These are phyloP conservation scores for Odobenus rosmarus DNA, from an alignment of 2,113 vertebrate species.

Conservation along the genomic window DNA sequence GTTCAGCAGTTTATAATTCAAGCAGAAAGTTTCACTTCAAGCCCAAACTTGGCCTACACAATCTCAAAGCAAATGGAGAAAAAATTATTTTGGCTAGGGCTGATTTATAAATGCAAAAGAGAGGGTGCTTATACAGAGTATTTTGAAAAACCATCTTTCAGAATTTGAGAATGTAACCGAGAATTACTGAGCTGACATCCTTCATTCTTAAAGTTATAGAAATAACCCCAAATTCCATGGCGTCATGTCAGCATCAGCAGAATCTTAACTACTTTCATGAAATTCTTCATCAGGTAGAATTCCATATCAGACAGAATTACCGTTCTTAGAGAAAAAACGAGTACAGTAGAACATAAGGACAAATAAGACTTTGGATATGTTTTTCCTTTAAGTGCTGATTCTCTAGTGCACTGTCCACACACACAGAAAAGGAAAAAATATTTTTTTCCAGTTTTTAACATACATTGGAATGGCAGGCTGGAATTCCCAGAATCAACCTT, in stretches of 20 bases:
- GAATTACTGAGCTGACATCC: constrained; percentile 53
- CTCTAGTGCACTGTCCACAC: neutral
- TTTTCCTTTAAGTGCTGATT: constrained; percentile 25
- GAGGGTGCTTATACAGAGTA: constrained; percentile 42
- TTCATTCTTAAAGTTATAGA: constrained; percentile 54
- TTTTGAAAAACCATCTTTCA: constrained; percentile 68
- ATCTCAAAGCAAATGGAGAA: constrained; percentile 42
- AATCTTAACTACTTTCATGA: neutral
- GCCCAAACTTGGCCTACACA: constrained; percentile 74
- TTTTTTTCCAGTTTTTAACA: neutral
- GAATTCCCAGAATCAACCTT: neutral
- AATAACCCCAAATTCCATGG: constrained; percentile 24
- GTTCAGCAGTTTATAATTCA: constrained; percentile 83
- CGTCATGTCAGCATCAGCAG: neutral
- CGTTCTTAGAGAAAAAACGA: neutral
- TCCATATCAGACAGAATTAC: constrained; percentile 29
- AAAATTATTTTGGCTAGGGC: constrained; percentile 27
- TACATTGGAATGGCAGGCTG: neutral
- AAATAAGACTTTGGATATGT: neutral
- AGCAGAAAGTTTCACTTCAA: constrained; percentile 71
- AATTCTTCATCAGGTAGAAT: constrained; percentile 33
- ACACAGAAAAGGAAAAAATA: neutral
- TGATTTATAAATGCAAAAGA: constrained; percentile 62
- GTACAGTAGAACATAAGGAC: neutral
- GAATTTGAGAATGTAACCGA: constrained; percentile 59